Evolutionary conservation across 2,888 invertebrate species (phyloP).

Genomic region (Dynastes hyllus): DNA sequence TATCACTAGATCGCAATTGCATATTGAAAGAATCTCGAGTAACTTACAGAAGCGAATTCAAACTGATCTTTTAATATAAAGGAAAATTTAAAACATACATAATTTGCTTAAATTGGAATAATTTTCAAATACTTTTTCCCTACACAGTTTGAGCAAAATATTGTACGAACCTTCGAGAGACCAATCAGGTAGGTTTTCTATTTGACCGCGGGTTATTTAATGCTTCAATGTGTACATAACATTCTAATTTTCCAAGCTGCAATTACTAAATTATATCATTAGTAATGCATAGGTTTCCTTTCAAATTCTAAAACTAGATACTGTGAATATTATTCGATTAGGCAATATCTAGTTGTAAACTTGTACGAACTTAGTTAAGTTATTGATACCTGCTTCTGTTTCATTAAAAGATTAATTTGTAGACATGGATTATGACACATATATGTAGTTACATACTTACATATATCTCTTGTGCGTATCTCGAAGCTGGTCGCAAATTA

Average conservation of each 20-base stretch:
- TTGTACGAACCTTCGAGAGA: neutral
- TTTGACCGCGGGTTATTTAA: neutral
- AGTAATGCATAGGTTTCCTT: slow-evolving; percentile 15
- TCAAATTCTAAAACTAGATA: slow-evolving; percentile 18
- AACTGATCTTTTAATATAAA: neutral
- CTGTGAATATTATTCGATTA: slow-evolving; percentile 6
- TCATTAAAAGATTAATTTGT: neutral
- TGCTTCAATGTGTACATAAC: slow-evolving; percentile 1
- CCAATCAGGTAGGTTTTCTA: slow-evolving; percentile 9
- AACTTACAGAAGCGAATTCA: neutral
- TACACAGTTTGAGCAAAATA: neutral
- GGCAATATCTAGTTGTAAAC: neutral
- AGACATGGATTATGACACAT: neutral
- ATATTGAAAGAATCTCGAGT: no score
- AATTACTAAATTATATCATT: slow-evolving; percentile 19
- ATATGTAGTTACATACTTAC: no score
- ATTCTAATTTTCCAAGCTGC: slow-evolving; percentile 12
- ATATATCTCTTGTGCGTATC: no score
- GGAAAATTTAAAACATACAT: neutral
- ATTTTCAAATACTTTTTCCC: neutral
- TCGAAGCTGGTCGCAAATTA: no score
- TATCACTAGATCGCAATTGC: no score
- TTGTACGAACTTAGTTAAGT: neutral
- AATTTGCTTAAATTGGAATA: slow-evolving; percentile 14
- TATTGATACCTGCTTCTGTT: neutral